Evolutionary conservation across 2,888 invertebrate species (phyloP).

Genomic region (Pristionchus exspectatus): DNA sequence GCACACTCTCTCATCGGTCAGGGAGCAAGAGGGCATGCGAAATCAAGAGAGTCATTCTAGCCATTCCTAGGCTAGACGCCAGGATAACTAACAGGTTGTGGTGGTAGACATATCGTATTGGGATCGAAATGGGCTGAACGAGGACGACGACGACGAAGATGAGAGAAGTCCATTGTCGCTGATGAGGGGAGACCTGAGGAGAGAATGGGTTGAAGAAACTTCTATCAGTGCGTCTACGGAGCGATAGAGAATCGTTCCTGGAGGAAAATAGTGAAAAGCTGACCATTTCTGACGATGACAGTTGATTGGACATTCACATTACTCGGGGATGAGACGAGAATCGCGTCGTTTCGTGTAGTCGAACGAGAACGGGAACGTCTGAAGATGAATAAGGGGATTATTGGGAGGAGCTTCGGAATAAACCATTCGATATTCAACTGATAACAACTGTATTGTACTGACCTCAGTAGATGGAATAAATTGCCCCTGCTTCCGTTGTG

Average conservation of each 20-base stretch:
- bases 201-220: not conserved
- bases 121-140: slow-evolving; percentile 71
- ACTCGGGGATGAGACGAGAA: slow-evolving; percentile 51
- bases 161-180: slow-evolving; percentile 58
- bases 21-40: not conserved
- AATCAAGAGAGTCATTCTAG: not conserved
- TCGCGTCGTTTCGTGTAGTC: slow-evolving; percentile 46
- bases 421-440: not conserved
- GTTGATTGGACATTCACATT: not conserved
- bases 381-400: not conserved
- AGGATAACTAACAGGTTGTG: slow-evolving; percentile 44
- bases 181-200: slow-evolving; percentile 49
- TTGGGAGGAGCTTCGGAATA: not conserved
- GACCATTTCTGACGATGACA: slow-evolving; percentile 25
- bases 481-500: slow-evolving; percentile 58
- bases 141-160: slow-evolving; percentile 66
- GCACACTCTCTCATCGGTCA: too few relatives aligned
- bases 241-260: not conserved
- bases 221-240: not conserved
- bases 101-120: slow-evolving; percentile 62
- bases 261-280: not conserved
- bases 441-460: not conserved
- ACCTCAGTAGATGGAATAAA: slow-evolving; percentile 68
- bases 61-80: not conserved
- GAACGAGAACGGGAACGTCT: slow-evolving; percentile 52